Base-by-base conservation (phyloP, 2,113 vertebrate genomes). In the Caranx ignobilis region DNA sequence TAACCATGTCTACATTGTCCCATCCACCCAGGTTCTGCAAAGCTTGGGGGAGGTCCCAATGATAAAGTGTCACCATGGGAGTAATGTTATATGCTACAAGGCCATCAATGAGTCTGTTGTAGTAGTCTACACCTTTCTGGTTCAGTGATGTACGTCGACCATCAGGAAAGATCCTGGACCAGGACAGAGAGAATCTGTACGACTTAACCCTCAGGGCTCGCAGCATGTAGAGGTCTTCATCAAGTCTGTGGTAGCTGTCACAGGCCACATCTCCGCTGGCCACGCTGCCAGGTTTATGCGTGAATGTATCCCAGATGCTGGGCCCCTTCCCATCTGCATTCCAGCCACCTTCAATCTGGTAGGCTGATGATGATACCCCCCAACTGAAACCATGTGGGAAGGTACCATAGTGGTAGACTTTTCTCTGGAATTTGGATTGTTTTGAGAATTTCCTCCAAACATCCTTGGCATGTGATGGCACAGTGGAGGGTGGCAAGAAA, bases 1-100 rank as follows among this genome's bases (percentile, higher is more conserved):
- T 89, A 32, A 96, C 94, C 76, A 97, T 85, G 1, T 3, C 1
- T 0, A 67, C 32, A 75, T 88, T 97, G 13, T 96, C 95, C 98
- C 98, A 99, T 52, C 97, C 97, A 59, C 93, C 94, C 0, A 94
- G 82, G 55, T 96, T 91, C 92, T 99, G 96, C 63, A 99, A 94
- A 82, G 95, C 96, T 89, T 99, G 96, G 43, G 98, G 98, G 31
- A 99, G 95, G 88, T 99, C 97, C 96, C 96, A 98, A 70, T 99
- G 96, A 86, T 96, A 94, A 52, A 99, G 93, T 0, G 97, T 98
- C 75, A 98, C 96, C 72, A 98, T 94, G 2, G 98, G 97, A 41
- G 87, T 89, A 78, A 99, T 97, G 84, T 95, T 95, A 82, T 85
- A 91, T 21, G 89, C 85, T 39, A 96, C 10, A 41, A 99, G 93